Evolutionary conservation across 2,888 invertebrate genomes (phyloP).

Genomic region (Drosophila lacicola): DNA sequence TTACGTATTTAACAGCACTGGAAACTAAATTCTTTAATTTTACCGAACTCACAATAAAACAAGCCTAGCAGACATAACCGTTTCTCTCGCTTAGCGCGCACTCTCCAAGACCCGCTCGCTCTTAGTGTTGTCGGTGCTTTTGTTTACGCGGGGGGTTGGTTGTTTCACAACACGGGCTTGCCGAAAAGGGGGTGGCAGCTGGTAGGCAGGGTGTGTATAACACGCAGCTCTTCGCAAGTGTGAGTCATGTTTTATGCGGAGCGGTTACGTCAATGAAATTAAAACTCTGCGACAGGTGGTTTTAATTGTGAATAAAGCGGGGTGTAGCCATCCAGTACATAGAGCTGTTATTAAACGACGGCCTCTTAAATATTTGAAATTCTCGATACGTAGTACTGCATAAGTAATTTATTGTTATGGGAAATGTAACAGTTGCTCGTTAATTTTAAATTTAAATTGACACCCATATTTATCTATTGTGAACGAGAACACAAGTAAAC

Average conservation of each 20-base stretch:
- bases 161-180: background rate
- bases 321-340: background rate
- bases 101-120: background rate
- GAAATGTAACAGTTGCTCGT: slow-evolving; percentile 55
- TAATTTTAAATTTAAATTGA: slow-evolving; percentile 56
- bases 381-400: slow-evolving; percentile 11
- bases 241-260: slow-evolving; percentile 7
- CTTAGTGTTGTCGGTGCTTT: background rate
- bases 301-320: slow-evolving; percentile 14
- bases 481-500: slow-evolving; percentile 1
- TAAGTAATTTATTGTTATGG: slow-evolving; percentile 18
- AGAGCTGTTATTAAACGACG: background rate
- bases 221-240: background rate
- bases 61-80: slow-evolving; percentile 26
- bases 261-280: slow-evolving; percentile 7
- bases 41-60: slow-evolving; percentile 9
- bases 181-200: background rate
- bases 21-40: background rate
- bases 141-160: slow-evolving; percentile 33
- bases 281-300: slow-evolving; percentile 43
- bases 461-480: slow-evolving; percentile 1
- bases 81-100: slow-evolving; percentile 27
- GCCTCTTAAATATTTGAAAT: slow-evolving; percentile 20
- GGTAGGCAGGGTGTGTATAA: slow-evolving; percentile 1
- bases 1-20: background rate